A percentile compares a stretch with the other conserved stretches of the same genome.
Conservation (phyloP, 2,888 invertebrate species). For the Coleophora flavipennella region DNA sequence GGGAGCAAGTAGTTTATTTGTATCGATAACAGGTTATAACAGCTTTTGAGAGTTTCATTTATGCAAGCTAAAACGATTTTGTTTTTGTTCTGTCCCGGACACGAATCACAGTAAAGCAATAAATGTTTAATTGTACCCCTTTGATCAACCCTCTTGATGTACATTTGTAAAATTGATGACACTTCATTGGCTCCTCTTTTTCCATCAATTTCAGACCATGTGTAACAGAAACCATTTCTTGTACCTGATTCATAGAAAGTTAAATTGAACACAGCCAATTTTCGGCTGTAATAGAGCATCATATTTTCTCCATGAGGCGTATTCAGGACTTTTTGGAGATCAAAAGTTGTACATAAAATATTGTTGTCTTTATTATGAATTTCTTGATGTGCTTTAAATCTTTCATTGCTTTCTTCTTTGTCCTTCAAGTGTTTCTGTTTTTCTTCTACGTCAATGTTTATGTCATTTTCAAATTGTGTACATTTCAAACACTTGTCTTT, state of each 20-base stretch:
- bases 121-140: slow-evolving; percentile 11
- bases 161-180: slow-evolving; percentile 10
- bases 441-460: slow-evolving; percentile 6
- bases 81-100: slow-evolving; percentile 26
- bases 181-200: slow-evolving; percentile 20
- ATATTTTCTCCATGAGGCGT: slow-evolving; percentile 18
- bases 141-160: slow-evolving; percentile 13
- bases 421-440: slow-evolving; percentile 10
- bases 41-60: slow-evolving; percentile 15
- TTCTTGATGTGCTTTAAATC: slow-evolving; percentile 12
- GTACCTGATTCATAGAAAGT: slow-evolving; percentile 17
- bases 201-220: slow-evolving; percentile 16
- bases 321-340: slow-evolving; percentile 13
- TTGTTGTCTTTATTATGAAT: slow-evolving; percentile 10
- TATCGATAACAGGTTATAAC: slow-evolving; percentile 15
- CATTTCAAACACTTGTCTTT: slow-evolving; percentile 14
- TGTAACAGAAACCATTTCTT: slow-evolving; percentile 13
- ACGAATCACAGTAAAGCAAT: slow-evolving; percentile 16
- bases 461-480: slow-evolving; percentile 6
- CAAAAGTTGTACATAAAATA: slow-evolving; percentile 11
- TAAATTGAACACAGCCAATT: slow-evolving; percentile 16
- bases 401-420: slow-evolving; percentile 14
- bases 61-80: slow-evolving; percentile 16
- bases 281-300: slow-evolving; percentile 16
- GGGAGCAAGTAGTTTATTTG: slow-evolving; percentile 20